These are phyloP conservation scores for Elephantulus edwardii DNA, from an alignment of 2,113 vertebrate genomes.

Conservation along the genomic window DNA sequence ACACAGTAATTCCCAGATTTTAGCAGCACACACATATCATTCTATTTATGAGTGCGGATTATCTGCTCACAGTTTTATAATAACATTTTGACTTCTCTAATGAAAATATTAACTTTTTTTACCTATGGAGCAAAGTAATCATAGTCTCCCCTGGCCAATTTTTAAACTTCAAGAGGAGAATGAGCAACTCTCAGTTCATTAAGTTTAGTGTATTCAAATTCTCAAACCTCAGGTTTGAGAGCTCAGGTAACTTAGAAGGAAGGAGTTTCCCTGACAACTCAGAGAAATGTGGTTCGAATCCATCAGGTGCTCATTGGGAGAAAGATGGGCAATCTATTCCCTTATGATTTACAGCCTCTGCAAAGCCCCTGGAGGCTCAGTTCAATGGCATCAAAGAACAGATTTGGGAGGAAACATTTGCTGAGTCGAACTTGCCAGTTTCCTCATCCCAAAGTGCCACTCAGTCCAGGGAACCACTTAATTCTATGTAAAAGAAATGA, in stretches of 20 bases:
- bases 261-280: too few relatives aligned
- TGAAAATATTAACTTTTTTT: background rate
- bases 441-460: too few relatives aligned
- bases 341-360: too few relatives aligned
- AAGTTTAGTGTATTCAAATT: background rate
- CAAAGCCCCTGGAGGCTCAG: too few relatives aligned
- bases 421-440: background rate
- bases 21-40: rapidly evolving
- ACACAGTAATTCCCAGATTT: rapidly evolving
- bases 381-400: too few relatives aligned
- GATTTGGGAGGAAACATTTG: background rate
- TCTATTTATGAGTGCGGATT: background rate
- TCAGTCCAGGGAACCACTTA: background rate
- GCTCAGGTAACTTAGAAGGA: too few relatives aligned
- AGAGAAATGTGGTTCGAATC: too few relatives aligned
- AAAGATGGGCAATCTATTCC: too few relatives aligned
- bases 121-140: background rate
- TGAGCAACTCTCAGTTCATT: background rate
- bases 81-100: background rate
- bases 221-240: background rate
- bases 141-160: background rate
- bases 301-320: too few relatives aligned
- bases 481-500: background rate
- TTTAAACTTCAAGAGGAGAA: background rate
- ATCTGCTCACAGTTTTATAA: background rate